Evolutionary conservation across 1,140 invertebrate species (phyloP).

Genomic region (Apocrypta bakeri): DNA sequence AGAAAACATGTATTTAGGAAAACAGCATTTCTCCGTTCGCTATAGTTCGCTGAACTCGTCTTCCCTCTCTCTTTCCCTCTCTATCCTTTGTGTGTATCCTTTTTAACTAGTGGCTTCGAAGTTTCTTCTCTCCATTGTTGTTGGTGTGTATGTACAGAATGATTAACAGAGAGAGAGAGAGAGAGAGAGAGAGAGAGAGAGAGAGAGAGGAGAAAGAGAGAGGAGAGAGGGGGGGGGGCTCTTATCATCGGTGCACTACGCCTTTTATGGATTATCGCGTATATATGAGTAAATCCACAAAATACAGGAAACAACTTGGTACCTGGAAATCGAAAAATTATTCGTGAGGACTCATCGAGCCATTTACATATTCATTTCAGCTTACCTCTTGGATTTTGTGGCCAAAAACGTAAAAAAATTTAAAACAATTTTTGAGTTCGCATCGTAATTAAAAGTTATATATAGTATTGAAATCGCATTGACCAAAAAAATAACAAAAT

Average conservation of each 20-base stretch:
- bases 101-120: neutral
- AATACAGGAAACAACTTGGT: too few species aligned
- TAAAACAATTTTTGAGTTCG: too few species aligned
- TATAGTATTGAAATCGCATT: too few species aligned
- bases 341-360: too few species aligned
- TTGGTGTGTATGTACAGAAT: neutral
- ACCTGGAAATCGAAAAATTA: too few species aligned
- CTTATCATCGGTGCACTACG: slow-evolving; percentile 25
- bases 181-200: neutral
- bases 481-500: too few species aligned
- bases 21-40: slow-evolving; percentile 22
- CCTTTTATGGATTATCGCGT: slow-evolving; percentile 51
- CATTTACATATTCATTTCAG: too few species aligned
- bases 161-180: neutral
- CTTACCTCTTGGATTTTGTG: too few species aligned
- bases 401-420: too few species aligned
- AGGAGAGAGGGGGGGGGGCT: neutral
- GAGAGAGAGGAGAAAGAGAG: slow-evolving; percentile 29
- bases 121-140: slow-evolving; percentile 24
- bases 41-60: neutral
- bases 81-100: neutral
- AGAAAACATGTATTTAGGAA: slow-evolving; percentile 48
- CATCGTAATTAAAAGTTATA: too few species aligned
- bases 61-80: neutral
- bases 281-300: slow-evolving; percentile 28